Evolutionary conservation across 2,113 vertebrate genomes (phyloP).

Genomic region (Gallinago jamesoni): DNA sequence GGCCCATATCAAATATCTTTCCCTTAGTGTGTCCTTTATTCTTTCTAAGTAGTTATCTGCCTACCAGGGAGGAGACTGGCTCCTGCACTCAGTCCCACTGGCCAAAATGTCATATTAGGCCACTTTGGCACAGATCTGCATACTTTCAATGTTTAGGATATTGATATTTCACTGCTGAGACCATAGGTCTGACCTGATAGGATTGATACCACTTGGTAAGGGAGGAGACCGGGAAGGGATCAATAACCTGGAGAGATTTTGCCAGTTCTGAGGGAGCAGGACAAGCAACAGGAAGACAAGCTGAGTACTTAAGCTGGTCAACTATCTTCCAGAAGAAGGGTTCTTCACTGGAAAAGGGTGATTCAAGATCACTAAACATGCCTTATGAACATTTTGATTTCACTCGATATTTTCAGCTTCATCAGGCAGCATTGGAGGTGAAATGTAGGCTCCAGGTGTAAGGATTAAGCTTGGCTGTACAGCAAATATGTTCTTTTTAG

Average conservation of each 20-base stretch:
- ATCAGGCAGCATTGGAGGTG: neutral
- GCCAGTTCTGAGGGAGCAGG: neutral
- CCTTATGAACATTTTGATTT: neutral
- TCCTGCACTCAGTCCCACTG: neutral
- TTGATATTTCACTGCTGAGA: neutral
- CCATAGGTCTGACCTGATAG: neutral
- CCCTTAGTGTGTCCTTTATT: neutral
- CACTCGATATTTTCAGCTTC: neutral
- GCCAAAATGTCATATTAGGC: neutral
- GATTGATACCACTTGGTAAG: neutral
- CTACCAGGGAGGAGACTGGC: accelerated
- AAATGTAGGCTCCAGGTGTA: neutral
- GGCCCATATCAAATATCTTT: neutral
- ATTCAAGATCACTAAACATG: neutral
- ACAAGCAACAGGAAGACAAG: neutral
- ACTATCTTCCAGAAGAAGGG: neutral
- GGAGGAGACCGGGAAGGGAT: neutral
- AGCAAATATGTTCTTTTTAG: neutral
- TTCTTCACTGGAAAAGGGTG: neutral
- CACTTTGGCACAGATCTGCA: neutral
- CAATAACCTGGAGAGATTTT: neutral
- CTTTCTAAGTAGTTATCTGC: neutral
- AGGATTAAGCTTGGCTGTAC: accelerated
- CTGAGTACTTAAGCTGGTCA: neutral
- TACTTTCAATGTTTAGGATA: neutral